Percentiles rank a stretch among this genome's conserved stretches.
Evolutionary conservation across 1,140 invertebrate genomes (phyloP).

Genomic region (Eumeta japonica): DNA sequence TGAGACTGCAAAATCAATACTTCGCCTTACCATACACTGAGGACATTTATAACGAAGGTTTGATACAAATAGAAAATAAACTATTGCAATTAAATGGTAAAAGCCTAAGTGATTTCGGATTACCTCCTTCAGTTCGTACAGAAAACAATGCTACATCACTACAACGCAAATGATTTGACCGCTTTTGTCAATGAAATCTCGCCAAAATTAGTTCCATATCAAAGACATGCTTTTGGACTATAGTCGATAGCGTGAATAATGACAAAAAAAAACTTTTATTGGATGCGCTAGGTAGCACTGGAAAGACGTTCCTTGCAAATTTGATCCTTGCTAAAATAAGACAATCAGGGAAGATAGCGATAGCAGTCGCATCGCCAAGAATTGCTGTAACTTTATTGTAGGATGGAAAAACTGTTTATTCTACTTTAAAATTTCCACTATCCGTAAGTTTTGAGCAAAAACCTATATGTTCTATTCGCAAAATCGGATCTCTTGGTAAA

Average conservation of each 20-base stretch:
- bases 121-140: conserved; percentile 11
- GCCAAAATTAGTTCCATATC: too few relatives aligned
- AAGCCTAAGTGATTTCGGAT: too few relatives aligned
- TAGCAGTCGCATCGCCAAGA: conserved; percentile 12
- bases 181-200: too few relatives aligned
- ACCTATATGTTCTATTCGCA: too few relatives aligned
- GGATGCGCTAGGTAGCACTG: too few relatives aligned
- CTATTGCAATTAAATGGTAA: too few relatives aligned
- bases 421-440: conserved; percentile 13
- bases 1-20: conserved; percentile 10
- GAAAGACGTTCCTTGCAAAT: too few relatives aligned
- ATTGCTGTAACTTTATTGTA: conserved; percentile 6
- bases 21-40: conserved; percentile 6
- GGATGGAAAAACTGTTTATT: conserved; percentile 11
- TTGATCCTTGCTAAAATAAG: too few relatives aligned
- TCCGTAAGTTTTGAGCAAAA: conserved; percentile 8
- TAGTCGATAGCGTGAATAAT: conserved; percentile 12
- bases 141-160: conserved; percentile 13
- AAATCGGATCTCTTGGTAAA: conserved; percentile 19
- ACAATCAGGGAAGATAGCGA: too few relatives aligned
- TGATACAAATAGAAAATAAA: too few relatives aligned
- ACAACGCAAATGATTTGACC: conserved; percentile 9
- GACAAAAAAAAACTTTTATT: conserved; percentile 7
- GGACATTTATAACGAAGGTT: too few relatives aligned
- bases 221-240: conserved; percentile 12